phyloP scores from a whole-genome alignment of 2,888 invertebrate genomes.

The Kuschelorhynchus macadamiae region DNA sequence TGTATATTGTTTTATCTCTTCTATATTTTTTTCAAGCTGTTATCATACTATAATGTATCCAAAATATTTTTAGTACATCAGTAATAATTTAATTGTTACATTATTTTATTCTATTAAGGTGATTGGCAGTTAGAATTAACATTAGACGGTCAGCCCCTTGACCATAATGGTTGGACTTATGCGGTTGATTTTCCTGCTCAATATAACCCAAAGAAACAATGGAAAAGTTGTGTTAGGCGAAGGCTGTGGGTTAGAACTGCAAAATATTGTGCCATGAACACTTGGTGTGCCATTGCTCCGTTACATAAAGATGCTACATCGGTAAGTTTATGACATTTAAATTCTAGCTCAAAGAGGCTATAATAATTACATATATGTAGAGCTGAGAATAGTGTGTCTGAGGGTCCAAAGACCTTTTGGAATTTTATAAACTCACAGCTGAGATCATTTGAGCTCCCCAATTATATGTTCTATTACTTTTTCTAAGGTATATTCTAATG shows the following conservation, averaged over 20 bases:
- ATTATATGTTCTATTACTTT: too few species aligned
- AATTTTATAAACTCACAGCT: too few species aligned
- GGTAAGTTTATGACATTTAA: slow-evolving; percentile 63
- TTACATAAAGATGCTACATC: slow-evolving; percentile 90
- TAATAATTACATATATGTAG: too few species aligned
- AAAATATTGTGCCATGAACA: slow-evolving; percentile 90
- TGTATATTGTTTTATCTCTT: too few species aligned
- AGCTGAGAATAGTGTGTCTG: too few species aligned
- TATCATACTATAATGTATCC: too few species aligned
- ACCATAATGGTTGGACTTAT: slow-evolving; percentile 95
- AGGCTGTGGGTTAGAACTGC: slow-evolving; percentile 92
- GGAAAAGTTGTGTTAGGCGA: slow-evolving; percentile 92
- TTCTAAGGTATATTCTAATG: too few species aligned
- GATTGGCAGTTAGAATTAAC: slow-evolving; percentile 92
- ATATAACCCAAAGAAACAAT: slow-evolving; percentile 84
- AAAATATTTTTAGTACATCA: too few species aligned
- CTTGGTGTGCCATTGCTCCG: slow-evolving; percentile 93
- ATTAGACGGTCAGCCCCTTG: slow-evolving; percentile 85
- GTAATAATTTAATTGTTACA: not conserved
- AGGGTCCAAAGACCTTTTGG: too few species aligned
- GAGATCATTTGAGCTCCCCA: too few species aligned
- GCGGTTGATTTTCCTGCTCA: slow-evolving; percentile 92
- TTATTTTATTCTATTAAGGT: slow-evolving; percentile 67
- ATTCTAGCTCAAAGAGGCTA: too few species aligned
- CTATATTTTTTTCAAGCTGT: too few species aligned